Percentiles rank a stretch among this genome's conserved stretches.
Conservation (phyloP, 1,140 invertebrate genomes). For the Heliconius hermathena region DNA sequence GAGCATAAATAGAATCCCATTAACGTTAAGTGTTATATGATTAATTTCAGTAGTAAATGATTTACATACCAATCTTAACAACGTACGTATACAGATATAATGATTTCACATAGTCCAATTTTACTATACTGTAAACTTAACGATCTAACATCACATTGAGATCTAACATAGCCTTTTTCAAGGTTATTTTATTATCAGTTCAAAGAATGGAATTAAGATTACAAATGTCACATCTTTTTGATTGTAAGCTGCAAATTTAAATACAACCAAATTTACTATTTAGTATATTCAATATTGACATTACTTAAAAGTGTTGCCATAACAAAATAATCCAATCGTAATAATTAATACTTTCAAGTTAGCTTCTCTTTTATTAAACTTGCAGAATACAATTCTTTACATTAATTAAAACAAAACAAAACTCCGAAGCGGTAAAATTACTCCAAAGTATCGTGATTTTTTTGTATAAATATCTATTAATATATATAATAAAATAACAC, state of each 20-base stretch:
- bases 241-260: background rate
- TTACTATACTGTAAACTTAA: background rate
- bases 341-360: no score
- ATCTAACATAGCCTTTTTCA: background rate
- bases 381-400: no score
- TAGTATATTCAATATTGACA: background rate
- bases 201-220: background rate
- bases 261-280: background rate
- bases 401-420: no score
- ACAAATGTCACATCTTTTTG: background rate
- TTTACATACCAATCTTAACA: slow-evolving; percentile 10
- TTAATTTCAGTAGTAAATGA: background rate
- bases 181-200: slow-evolving; percentile 33
- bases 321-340: background rate
- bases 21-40: background rate
- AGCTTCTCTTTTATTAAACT: no score
- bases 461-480: no score
- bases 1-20: background rate
- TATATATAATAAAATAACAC: no score
- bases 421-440: no score
- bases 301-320: background rate
- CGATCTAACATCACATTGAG: background rate
- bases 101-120: background rate
- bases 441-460: no score
- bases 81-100: background rate